These are phyloP conservation scores for Uria lomvia DNA, from an alignment of 2,113 vertebrate species.

Conservation along the genomic window DNA sequence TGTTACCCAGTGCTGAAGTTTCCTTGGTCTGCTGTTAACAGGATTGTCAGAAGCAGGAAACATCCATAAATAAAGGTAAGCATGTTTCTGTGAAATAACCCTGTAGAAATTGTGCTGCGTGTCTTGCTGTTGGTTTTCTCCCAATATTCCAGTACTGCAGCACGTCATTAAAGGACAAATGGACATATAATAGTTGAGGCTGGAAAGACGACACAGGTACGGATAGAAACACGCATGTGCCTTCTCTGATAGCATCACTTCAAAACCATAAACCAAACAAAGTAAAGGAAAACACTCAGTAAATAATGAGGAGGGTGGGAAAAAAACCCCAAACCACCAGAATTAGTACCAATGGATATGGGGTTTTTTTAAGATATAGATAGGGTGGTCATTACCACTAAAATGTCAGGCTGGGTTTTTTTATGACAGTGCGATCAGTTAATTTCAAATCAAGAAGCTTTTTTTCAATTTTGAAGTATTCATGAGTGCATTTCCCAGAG, in stretches of 20 bases:
- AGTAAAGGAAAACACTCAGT: neutral
- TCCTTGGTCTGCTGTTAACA: neutral
- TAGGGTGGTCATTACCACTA: too few relatives aligned
- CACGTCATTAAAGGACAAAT: neutral
- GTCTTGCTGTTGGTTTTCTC: neutral
- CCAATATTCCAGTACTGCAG: neutral
- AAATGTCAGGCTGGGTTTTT: neutral
- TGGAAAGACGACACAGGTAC: neutral
- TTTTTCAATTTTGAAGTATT: neutral
- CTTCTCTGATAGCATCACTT: neutral
- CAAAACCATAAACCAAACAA: neutral
- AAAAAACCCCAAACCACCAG: neutral
- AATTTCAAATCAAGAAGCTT: neutral
- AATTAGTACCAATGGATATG: neutral
- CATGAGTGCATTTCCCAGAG: neutral
- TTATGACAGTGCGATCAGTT: neutral
- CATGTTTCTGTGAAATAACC: neutral
- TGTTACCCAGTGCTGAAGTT: neutral
- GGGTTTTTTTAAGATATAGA: too few relatives aligned
- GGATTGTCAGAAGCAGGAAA: neutral
- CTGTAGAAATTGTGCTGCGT: neutral
- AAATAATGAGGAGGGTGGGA: accelerated
- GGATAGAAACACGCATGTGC: neutral
- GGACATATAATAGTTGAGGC: neutral
- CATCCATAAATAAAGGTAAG: neutral